Percentiles rank a stretch among this genome's conserved stretches.
phyloP scores from a whole-genome alignment of 1,140 invertebrate genomes.

The Drosophila burlai region DNA sequence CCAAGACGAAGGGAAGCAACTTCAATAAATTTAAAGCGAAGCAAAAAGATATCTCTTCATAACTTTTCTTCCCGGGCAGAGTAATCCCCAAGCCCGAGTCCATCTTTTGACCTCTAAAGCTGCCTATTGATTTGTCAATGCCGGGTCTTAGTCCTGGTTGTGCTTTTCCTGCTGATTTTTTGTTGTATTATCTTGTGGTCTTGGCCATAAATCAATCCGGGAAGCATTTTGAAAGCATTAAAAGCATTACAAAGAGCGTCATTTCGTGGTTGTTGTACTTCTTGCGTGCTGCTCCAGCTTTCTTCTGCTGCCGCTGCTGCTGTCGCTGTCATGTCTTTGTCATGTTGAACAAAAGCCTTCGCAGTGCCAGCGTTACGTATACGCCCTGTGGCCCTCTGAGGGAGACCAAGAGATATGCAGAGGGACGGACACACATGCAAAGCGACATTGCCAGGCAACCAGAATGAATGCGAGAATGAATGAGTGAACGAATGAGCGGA shows the following conservation, averaged over 20 bases:
- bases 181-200: not conserved
- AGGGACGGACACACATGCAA: slow-evolving; percentile 54
- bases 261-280: slow-evolving; percentile 46
- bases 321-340: slow-evolving; percentile 79
- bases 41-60: slow-evolving; percentile 35
- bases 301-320: slow-evolving; percentile 22
- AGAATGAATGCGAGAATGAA: slow-evolving; percentile 69
- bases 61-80: slow-evolving; percentile 1
- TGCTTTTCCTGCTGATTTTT: slow-evolving; percentile 1
- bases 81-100: slow-evolving; percentile 7
- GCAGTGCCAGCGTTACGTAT: slow-evolving; percentile 67
- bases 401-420: slow-evolving; percentile 17
- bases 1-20: slow-evolving; percentile 36
- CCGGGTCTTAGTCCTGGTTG: slow-evolving; percentile 14
- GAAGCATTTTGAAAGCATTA: slow-evolving; percentile 74
- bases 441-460: slow-evolving; percentile 66
- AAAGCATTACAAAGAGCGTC: slow-evolving; percentile 75
- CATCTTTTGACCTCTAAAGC: slow-evolving; percentile 59
- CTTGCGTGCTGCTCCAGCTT: slow-evolving; percentile 26
- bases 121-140: slow-evolving; percentile 70
- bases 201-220: slow-evolving; percentile 75
- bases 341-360: slow-evolving; percentile 79
- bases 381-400: slow-evolving; percentile 49
- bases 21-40: slow-evolving; percentile 70
- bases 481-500: slow-evolving; percentile 61